phyloP scores from a whole-genome alignment of 2,797 vertebrate species.

The Catamblyrhynchus diadema region DNA sequence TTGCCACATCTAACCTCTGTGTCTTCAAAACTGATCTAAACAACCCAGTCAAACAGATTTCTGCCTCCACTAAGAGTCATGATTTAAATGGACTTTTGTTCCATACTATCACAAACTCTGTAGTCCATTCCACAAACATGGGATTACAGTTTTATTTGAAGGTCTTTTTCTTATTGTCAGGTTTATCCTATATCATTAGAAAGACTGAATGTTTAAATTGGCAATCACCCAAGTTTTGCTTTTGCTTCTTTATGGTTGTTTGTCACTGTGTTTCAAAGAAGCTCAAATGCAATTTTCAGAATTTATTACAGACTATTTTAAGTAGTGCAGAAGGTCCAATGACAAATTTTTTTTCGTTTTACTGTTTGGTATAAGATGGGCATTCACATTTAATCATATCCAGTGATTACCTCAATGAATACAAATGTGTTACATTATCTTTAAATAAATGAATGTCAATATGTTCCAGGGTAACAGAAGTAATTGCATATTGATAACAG shows the following conservation, averaged over 20 bases:
- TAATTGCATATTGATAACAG: conserved; percentile 79
- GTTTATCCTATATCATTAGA: neutral
- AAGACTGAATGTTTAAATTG: neutral
- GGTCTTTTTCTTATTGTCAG: neutral
- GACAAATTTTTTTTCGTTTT: conserved; percentile 64
- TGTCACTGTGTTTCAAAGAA: conserved; percentile 44
- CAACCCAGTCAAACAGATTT: neutral
- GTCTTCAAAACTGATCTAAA: neutral
- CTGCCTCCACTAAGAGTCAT: neutral
- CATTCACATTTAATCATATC: conserved; percentile 72
- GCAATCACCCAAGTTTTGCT: conserved; percentile 5
- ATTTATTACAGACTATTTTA: conserved; percentile 65
- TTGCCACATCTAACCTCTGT: neutral
- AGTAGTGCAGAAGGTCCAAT: conserved; percentile 45
- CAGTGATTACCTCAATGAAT: conserved; percentile 74
- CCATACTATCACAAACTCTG: neutral
- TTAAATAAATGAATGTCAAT: conserved; percentile 77
- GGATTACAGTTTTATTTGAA: neutral
- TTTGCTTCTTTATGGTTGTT: conserved; percentile 46
- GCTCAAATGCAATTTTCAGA: conserved; percentile 49
- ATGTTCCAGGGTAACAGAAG: conserved; percentile 73
- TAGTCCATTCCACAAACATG: neutral
- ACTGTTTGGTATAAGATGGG: conserved; percentile 63
- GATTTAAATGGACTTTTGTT: neutral
- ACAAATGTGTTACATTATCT: conserved; percentile 75